Conservation (phyloP, 1,140 invertebrate species). For the Phenacoccus solenopsis region DNA sequence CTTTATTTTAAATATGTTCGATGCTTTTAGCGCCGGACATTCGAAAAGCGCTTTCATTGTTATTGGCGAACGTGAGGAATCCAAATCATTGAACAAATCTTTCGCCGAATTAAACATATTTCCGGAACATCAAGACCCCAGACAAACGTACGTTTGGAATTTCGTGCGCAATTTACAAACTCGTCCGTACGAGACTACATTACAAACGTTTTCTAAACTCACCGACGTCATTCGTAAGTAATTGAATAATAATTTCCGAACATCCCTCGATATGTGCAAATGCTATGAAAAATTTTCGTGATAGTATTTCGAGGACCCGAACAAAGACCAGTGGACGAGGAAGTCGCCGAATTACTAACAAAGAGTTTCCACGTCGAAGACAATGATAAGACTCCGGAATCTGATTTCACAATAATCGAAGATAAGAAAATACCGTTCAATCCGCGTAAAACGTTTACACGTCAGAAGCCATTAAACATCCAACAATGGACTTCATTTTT, state of each 20-base stretch:
- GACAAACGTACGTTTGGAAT: conserved; percentile 43
- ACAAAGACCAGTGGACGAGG: conserved; percentile 36
- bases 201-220: conserved; percentile 72
- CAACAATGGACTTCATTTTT: conserved; percentile 67
- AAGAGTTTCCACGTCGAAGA: conserved; percentile 35
- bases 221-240: conserved; percentile 46
- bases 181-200: conserved; percentile 63
- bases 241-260: too few species aligned
- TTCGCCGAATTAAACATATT: conserved; percentile 75
- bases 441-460: conserved; percentile 36
- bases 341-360: conserved; percentile 36
- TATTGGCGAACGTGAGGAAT: conserved; percentile 43
- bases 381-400: conserved; percentile 41
- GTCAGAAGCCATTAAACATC: conserved; percentile 53
- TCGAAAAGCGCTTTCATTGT: not conserved
- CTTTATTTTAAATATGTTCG: not conserved
- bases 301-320: conserved; percentile 40
- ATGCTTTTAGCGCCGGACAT: not conserved
- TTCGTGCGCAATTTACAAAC: conserved; percentile 55
- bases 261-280: too few species aligned
- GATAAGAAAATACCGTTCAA: conserved; percentile 41
- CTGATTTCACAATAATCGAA: conserved; percentile 56
- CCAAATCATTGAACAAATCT: conserved; percentile 56
- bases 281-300: not conserved
- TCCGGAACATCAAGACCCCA: conserved; percentile 48